Evolutionary conservation across 2,113 vertebrate genomes (phyloP), one percentile per base, ranked within the genome.

Genomic region (Orcinus orca): DNA sequence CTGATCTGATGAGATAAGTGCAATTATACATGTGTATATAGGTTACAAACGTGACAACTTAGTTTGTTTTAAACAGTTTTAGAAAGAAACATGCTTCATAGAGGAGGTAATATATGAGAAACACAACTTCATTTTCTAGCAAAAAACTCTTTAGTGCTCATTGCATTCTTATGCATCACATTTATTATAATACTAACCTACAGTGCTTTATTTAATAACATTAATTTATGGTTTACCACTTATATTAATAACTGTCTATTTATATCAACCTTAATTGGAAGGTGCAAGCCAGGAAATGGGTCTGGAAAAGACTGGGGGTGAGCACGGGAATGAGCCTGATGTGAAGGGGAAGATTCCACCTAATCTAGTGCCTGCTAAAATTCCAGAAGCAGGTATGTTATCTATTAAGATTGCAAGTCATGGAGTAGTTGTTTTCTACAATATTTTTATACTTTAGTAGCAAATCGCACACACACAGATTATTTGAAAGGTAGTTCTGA

Each of bases 181-280:
- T 80, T 91, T 84, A 63, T 63, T 88, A 15, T 13, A 55, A 21
- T 71, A 83, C 10, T 68, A 36, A 38, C 33, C 26, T 31, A 73
- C 21, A 80, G 63, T 79, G 17, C 38, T 92, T 85, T 90, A 63
- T 95, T 85, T 88, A 88, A 15, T 67, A 94, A 26, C 9, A 62
- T 65, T 47, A 84, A 53, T 74, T 88, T 86, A 36, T 65, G 33
- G 31, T 93, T 94, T 88, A 33, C 12, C 55, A 53, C 58, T 88
- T 85, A 63, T 13, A 55, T 88, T 93, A 95, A 83, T 88, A 85
- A 80, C 31, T 90, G 8, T 95, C 83, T 95, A 55, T 95, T 96
- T 80, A 65, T 65, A 41, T 29, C 79, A 80, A 79, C 15, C 23
- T 92, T 41, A 73, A 53, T 4, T 89, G 17, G 38, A 80, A 50